Base-by-base conservation (phyloP, 2,797 vertebrate species). In the Propithecus deckenii region DNA sequence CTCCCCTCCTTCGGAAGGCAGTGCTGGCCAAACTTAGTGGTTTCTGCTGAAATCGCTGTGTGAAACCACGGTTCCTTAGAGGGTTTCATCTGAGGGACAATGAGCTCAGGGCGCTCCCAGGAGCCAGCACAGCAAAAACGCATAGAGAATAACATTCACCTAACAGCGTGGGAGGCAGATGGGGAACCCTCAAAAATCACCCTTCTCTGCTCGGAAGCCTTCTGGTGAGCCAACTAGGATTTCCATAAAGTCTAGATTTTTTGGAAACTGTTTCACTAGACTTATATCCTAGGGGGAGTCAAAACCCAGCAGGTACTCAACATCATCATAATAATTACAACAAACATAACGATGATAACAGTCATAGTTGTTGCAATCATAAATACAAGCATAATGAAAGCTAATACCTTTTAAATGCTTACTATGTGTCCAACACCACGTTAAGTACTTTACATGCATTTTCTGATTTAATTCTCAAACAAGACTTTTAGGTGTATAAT, bases 381-480 rank as follows among this genome's bases (percentile, higher is more conserved):
- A 35, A 92, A 59, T 43, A 57, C 28, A 81, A 78, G 61, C 22
- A 18, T 28, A 46, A 52, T 81, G 85, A 87, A 89, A 86, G 74
- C 46, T 81, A 91, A 57, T 86, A 61, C 32, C 87, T 92, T 94
- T 32, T 86, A 81, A 93, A 88, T 38, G 63, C 38, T 91, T 71
- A 80, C 55, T 30, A 23, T 41, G 71, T 46, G 15, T 25, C 35
- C 35, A n/a, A 17, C 38, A 23, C 48, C 38, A 28, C 79, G 72
- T 57, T 95, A 75, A 81, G 20, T 7, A 57, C 30, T 83, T 93
- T 41, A 7, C 5, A 18, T 35, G 81, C 52, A 28, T 91, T 69
- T 85, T 79, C 76, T 74, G n/a, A 50, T 90, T 96, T 46, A 83
- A 74, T 63, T 50, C 57, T 93, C 38, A 59, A 59, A 32, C 28